Conservation (phyloP, 1,140 invertebrate genomes). For the Leptinotarsa lineolata region DNA sequence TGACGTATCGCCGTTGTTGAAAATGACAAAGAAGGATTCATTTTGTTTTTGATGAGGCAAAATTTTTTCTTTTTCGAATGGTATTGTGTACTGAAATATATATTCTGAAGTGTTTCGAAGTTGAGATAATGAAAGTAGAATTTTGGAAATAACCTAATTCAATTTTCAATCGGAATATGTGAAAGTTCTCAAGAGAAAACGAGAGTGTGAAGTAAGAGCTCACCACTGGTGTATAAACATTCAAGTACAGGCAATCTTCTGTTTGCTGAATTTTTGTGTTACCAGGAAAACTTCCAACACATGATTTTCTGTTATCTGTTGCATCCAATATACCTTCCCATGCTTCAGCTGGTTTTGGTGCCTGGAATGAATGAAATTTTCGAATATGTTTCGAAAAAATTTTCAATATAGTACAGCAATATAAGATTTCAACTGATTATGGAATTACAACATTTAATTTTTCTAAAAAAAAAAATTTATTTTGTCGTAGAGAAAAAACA, state of each 20-base stretch:
- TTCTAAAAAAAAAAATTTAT: too few species aligned
- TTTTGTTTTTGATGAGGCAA: too few species aligned
- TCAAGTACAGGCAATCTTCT: conserved; percentile 11
- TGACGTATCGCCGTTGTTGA: too few species aligned
- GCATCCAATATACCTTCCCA: neutral
- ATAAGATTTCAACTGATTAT: too few species aligned
- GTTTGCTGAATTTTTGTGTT: neutral
- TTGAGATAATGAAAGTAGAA: neutral
- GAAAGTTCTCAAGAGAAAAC: neutral
- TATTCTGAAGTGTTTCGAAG: too few species aligned
- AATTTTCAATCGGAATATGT: neutral
- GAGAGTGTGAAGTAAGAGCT: neutral
- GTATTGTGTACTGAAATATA: too few species aligned
- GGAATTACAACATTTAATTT: too few species aligned
- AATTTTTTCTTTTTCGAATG: too few species aligned
- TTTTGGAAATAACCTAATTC: neutral
- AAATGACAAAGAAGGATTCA: too few species aligned
- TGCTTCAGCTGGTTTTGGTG: neutral
- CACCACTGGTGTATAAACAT: conserved; percentile 11
- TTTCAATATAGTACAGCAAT: too few species aligned
- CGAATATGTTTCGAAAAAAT: too few species aligned
- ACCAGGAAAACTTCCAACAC: neutral
- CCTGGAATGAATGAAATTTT: neutral
- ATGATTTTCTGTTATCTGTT: neutral
- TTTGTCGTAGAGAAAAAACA: too few species aligned